Evolutionary conservation across 2,888 invertebrate genomes (phyloP), one percentile per base, ranked within the genome.

Genomic region (Schizaphis graminum): DNA sequence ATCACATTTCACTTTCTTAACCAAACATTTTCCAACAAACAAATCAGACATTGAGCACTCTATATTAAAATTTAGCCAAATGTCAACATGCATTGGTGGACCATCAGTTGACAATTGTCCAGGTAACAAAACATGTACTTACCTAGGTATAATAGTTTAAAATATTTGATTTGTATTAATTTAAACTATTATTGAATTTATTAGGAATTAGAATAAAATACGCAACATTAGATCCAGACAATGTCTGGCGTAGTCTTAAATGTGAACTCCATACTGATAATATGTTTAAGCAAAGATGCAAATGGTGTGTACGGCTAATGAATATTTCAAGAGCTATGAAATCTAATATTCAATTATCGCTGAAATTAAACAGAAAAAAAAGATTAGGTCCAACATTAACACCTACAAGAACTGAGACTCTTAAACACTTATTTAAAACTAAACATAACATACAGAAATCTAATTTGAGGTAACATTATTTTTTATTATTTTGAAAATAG

Each of bases 321-420:
- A 77, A 77, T 77, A 35, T 77, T 77, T 77, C 77, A 77, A 35
- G 77, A 77, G 77, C 35, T 77, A 77, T 77, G 35, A 77, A 77
- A 77, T 77, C n/a, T n/a, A 77, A 77, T 77, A 77, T 77, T 77
- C 28, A 77, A 77, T 77, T 77, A 77, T 77, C 77, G 13, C 35
- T n/a, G 77, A 77, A 77, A 77, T 77, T 77, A 77, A 77, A 77
- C 77, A 77, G 77, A 67, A 77, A 77, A 77, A 77, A 77, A 77
- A 35, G 35, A 77, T 13, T 77, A 77, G 77, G 77, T 77, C 35
- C 77, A n/a, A 77, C 77, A 77, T 77, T 77, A 77, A n/a, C 77
- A 77, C 77, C 77, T 77, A 77, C 28, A 13, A 77, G 77, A 77
- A 77, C 77, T 77, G 77, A 77, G 35, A 77, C 77, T 77, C 77